Percentiles rank a stretch among this genome's conserved stretches.
These are phyloP conservation scores for Cataglyphis hispanica DNA, from an alignment of 1,140 invertebrate genomes.

Conservation along the genomic window DNA sequence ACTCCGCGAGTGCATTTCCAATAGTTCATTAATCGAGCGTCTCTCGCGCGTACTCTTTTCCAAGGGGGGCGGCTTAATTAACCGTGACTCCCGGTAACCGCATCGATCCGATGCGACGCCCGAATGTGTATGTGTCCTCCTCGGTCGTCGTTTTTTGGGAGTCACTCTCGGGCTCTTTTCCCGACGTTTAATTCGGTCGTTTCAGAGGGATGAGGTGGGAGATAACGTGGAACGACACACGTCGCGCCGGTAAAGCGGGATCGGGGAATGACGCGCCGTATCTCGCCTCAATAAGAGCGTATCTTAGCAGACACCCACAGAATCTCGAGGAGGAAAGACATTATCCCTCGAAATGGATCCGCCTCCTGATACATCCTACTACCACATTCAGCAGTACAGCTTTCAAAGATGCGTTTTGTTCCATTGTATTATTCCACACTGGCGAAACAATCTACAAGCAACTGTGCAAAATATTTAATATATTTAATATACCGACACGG, in stretches of 20 bases:
- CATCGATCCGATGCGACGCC: conserved; percentile 25
- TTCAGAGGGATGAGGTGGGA: conserved; percentile 7
- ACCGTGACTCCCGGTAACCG: conserved; percentile 38
- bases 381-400: conserved; percentile 4
- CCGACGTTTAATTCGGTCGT: conserved; percentile 37
- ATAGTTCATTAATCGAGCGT: conserved; percentile 57
- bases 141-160: conserved; percentile 23
- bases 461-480: conserved; percentile 46
- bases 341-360: conserved; percentile 22
- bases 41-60: conserved; percentile 20
- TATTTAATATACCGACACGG: conserved; percentile 42
- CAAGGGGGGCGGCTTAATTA: conserved; percentile 33
- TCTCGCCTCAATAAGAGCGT: conserved; percentile 27
- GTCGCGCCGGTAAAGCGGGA: conserved; percentile 36
- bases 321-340: conserved; percentile 42
- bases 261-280: conserved; percentile 27
- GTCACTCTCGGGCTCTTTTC: neutral
- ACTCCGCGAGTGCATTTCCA: conserved; percentile 48
- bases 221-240: conserved; percentile 49
- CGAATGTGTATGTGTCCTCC: neutral
- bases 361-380: neutral
- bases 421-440: conserved; percentile 52
- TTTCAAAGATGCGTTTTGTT: conserved; percentile 23
- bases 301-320: neutral
- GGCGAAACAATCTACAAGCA: conserved; percentile 42